Base-by-base conservation (phyloP, 2,113 vertebrate species). In the Spea multiplicata region DNA sequence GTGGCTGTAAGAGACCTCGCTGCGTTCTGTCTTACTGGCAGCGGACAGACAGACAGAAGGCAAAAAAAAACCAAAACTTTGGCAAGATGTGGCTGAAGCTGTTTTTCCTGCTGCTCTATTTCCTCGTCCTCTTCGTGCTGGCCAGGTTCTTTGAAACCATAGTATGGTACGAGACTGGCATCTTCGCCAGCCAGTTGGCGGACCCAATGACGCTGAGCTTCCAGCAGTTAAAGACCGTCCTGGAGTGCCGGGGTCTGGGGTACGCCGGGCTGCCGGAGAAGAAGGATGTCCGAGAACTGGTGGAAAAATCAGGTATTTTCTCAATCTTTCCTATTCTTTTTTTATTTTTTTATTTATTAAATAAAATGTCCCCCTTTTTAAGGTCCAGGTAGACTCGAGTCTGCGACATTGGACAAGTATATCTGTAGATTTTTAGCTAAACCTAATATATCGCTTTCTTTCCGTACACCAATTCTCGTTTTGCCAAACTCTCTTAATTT, bases 1-100 rank as follows among this genome's bases (percentile, higher is more conserved):
- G 1, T 3, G 10, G 16, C 14, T 76, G 46, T 12, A 47, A 30
- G 55, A 14, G 7, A 44, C 12, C 71, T 6, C 69, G 52, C 68
- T 47, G 4, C 13, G 48, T 6, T 14, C 5, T 59, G 10, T 14
- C 65, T 14, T 6, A 6, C 5, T 44, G 68, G 66, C 64, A 14
- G 10, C 17, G 61, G 17, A 48, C 30, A 1, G 30, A 30, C 30
- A 30, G 30, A 30, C 30, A 30, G n/a, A n/a, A 30, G 30, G 9
- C n/a, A 9, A 67, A 30, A 50, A 12, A 49, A 7, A 46, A n/a
- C n/a, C 44, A 30, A 1, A 5, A n/a, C 55, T 17, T 73, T 8
- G 81, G 75, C 80, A 95, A 90, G 88, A 99, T 99, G 96, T 98
- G 97, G 97, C 87, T 97, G 81, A 97, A 97, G 87, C 91, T 98